Evolutionary conservation across 2,113 vertebrate species (phyloP).

Genomic region (Gadus chalcogrammus): DNA sequence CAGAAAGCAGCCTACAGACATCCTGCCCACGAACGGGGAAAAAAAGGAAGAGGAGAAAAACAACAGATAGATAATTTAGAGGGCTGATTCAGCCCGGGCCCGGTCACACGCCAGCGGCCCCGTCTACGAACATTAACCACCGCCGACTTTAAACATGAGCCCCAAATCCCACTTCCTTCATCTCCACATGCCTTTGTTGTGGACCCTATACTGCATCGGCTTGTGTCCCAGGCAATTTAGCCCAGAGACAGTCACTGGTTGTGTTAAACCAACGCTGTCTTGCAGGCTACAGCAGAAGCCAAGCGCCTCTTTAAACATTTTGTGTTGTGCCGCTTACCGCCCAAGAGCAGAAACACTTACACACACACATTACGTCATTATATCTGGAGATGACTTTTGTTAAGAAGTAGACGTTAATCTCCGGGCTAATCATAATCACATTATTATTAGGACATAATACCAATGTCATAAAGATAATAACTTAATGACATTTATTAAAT

Average conservation of each 20-base stretch:
- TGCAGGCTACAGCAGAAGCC: conserved; percentile 14
- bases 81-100: conserved; percentile 30
- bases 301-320: too few relatives aligned
- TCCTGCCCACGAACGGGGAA: conserved; percentile 35
- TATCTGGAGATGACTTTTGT: too few relatives aligned
- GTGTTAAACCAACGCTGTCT: conserved; percentile 42
- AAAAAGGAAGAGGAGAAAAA: conserved; percentile 3
- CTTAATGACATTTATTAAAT: too few relatives aligned
- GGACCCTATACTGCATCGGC: conserved; percentile 38
- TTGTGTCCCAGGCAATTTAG: conserved; percentile 35
- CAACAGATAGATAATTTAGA: conserved; percentile 38
- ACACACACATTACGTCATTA: too few relatives aligned
- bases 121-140: conserved; percentile 29
- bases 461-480: too few relatives aligned
- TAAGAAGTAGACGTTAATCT: too few relatives aligned
- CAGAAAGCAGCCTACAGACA: conserved; percentile 53
- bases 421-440: too few relatives aligned
- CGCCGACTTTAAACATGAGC: conserved; percentile 37
- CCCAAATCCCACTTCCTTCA: conserved; percentile 11
- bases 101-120: conserved; percentile 33
- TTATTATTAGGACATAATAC: too few relatives aligned
- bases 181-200: conserved; percentile 39
- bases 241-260: conserved; percentile 40
- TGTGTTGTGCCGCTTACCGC: too few relatives aligned
- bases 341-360: too few relatives aligned